A percentile compares a stretch with the other conserved stretches of the same genome.
Conservation (phyloP, 2,888 invertebrate genomes). For the Leptopilina syphax region DNA sequence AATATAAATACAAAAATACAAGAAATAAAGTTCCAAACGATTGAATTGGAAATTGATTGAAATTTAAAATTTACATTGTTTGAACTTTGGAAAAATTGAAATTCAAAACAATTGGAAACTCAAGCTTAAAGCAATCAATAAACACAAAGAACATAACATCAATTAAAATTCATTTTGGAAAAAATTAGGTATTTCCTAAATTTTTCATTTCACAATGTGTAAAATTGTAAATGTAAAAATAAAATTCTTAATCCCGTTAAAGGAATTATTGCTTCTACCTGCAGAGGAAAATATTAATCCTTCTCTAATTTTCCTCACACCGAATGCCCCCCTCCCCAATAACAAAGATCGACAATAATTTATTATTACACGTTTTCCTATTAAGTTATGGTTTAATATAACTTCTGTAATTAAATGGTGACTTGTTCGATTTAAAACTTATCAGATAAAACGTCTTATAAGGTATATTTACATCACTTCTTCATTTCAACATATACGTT, state of each 20-base stretch:
- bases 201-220: no score
- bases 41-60: no score
- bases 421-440: conserved; percentile 22
- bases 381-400: conserved; percentile 21
- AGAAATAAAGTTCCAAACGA: no score
- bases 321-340: not conserved
- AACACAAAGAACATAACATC: no score
- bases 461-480: conserved; percentile 27
- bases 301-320: conserved; percentile 8
- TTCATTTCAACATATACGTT: conserved; percentile 8
- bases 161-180: no score
- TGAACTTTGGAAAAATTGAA: no score
- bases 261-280: not conserved
- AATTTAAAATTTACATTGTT: no score
- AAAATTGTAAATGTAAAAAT: no score
- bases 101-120: no score
- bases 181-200: no score
- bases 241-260: not conserved
- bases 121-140: no score
- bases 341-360: conserved; percentile 14
- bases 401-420: conserved; percentile 36
- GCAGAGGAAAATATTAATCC: not conserved
- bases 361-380: conserved; percentile 22
- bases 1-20: no score
- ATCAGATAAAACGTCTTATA: conserved; percentile 30